Percentiles rank a stretch among this genome's conserved stretches.
These are phyloP conservation scores for Lepisosteus osseus DNA, from an alignment of 2,113 vertebrate genomes.

Conservation along the genomic window DNA sequence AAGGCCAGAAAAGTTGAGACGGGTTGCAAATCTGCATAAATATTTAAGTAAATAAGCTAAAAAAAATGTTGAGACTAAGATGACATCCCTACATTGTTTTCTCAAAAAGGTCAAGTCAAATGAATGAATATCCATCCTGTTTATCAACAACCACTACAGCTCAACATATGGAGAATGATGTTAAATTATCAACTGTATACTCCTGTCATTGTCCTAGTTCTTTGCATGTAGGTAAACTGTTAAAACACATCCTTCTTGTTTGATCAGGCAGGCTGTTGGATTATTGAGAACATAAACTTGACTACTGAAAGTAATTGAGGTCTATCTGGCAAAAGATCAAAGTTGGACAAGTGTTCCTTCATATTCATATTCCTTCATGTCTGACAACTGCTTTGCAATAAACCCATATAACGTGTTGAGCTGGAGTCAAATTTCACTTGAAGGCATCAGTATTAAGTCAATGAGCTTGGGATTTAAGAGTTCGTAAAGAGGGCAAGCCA, in stretches of 20 bases:
- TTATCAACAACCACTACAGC: too few species aligned
- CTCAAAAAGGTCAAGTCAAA: too few species aligned
- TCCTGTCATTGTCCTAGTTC: too few species aligned
- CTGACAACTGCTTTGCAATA: conserved; percentile 2
- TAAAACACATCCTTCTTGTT: neutral
- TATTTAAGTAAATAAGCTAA: too few species aligned
- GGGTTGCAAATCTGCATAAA: too few species aligned
- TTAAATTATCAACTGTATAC: too few species aligned
- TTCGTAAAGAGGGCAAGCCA: conserved; percentile 9
- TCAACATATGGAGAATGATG: too few species aligned
- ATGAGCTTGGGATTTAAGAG: conserved; percentile 23
- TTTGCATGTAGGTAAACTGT: too few species aligned
- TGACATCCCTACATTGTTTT: too few species aligned
- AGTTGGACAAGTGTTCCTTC: conserved; percentile 15
- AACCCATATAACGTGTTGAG: conserved; percentile 1
- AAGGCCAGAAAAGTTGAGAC: too few species aligned
- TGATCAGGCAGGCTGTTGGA: conserved; percentile 20
- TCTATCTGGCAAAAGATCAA: conserved; percentile 34
- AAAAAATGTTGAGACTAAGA: too few species aligned
- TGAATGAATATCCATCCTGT: too few species aligned
- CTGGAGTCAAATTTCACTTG: conserved; percentile 8
- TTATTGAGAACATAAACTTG: conserved; percentile 15
- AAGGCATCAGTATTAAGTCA: conserved; percentile 25
- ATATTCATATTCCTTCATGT: neutral
- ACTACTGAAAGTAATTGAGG: conserved; percentile 14